These are phyloP conservation scores for Deroplatys truncata DNA, from an alignment of 2,888 invertebrate species.

Conservation along the genomic window DNA sequence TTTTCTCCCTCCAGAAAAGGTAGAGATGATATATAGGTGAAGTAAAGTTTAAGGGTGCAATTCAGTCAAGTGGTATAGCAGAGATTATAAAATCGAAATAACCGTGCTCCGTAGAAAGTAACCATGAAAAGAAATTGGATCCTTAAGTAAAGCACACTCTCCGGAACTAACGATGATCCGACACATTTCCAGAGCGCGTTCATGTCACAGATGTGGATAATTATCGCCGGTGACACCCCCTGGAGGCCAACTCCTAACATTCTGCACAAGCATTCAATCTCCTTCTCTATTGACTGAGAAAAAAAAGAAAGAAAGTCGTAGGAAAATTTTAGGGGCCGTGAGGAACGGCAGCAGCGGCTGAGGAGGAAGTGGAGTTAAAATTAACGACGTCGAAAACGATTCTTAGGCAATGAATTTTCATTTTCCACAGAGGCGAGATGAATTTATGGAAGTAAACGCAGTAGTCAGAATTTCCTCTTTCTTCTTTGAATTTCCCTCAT, in stretches of 20 bases:
- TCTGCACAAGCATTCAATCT: background rate
- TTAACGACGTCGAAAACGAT: background rate
- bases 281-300: background rate
- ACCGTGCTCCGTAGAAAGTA: background rate
- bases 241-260: background rate
- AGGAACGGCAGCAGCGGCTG: background rate
- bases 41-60: too few species aligned
- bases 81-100: background rate
- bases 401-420: background rate
- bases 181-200: background rate
- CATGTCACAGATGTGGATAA: background rate
- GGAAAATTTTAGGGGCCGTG: background rate
- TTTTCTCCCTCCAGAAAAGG: too few species aligned
- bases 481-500: background rate
- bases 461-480: background rate
- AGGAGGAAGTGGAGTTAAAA: background rate
- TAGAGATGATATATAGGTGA: too few species aligned
- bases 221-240: background rate
- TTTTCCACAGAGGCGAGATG: background rate
- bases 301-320: background rate
- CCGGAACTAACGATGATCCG: background rate
- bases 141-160: background rate
- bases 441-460: background rate
- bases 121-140: background rate
- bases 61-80: background rate